Evolutionary conservation across 1,140 invertebrate species (phyloP).

Genomic region (Bombus breviceps): DNA sequence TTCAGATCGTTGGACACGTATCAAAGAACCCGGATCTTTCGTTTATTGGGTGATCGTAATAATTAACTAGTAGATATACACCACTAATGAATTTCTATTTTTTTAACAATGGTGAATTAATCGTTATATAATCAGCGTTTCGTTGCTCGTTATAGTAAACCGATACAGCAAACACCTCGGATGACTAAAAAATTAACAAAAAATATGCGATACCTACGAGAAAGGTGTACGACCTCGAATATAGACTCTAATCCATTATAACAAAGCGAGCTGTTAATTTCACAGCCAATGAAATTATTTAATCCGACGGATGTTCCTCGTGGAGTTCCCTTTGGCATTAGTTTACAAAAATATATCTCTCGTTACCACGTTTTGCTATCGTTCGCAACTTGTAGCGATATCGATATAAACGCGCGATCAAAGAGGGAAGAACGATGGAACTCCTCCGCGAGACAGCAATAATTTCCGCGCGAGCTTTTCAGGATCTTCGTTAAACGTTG

Average conservation of each 20-base stretch:
- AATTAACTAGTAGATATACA: neutral
- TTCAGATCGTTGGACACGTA: neutral
- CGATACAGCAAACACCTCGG: neutral
- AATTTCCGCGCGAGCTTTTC: slow-evolving; percentile 23
- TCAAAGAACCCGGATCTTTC: neutral
- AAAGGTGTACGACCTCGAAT: neutral
- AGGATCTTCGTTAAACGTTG: slow-evolving; percentile 39
- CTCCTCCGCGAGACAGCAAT: slow-evolving; percentile 7
- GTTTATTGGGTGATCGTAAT: neutral
- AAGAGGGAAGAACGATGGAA: neutral
- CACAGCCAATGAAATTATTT: neutral
- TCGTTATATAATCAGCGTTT: neutral
- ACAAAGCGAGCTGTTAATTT: too few species aligned
- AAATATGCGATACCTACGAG: neutral
- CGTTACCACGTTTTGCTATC: too few species aligned
- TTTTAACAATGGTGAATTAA: neutral
- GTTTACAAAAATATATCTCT: too few species aligned
- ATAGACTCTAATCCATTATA: neutral
- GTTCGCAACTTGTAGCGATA: too few species aligned
- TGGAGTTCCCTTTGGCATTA: too few species aligned
- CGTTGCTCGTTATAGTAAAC: neutral
- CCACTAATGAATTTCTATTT: neutral
- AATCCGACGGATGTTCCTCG: too few species aligned
- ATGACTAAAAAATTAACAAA: neutral
- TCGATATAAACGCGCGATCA: too few species aligned